phyloP scores from a whole-genome alignment of 2,113 vertebrate genomes.

The Peromyscus californicus region DNA sequence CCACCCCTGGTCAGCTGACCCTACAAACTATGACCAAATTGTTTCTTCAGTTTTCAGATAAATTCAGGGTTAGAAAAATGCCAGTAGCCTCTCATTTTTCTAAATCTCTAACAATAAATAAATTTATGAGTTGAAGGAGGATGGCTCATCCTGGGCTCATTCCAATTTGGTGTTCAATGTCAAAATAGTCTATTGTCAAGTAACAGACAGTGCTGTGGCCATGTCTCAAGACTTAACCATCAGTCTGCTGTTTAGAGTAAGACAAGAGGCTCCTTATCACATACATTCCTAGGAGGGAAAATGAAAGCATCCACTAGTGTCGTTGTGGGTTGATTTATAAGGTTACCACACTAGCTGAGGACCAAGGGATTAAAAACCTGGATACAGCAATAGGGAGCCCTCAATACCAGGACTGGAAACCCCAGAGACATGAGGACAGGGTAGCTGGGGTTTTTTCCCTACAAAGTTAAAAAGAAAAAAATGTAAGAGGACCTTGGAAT shows the following conservation, averaged over 20 bases:
- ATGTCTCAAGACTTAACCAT: not conserved
- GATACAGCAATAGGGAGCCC: not conserved
- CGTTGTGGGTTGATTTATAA: not conserved
- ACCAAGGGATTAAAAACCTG: not conserved
- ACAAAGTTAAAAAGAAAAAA: not conserved
- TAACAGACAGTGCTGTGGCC: not conserved
- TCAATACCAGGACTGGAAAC: no score
- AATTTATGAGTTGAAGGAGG: not conserved
- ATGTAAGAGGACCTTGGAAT: not conserved
- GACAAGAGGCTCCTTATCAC: not conserved
- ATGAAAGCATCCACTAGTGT: not conserved
- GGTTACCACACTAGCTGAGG: not conserved
- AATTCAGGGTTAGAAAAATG: not conserved
- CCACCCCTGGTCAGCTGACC: not conserved
- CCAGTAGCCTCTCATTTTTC: not conserved
- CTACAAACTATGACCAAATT: not conserved
- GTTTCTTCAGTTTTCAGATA: conserved; percentile 18
- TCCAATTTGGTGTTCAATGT: not conserved
- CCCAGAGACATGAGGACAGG: not conserved
- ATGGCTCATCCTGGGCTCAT: not conserved
- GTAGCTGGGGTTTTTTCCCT: not conserved
- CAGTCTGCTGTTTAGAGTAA: not conserved
- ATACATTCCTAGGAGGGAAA: not conserved
- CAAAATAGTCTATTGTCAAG: not conserved
- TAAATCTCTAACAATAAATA: not conserved